Base-by-base conservation (phyloP, 1,140 invertebrate species). In the Drosophila teissieri region DNA sequence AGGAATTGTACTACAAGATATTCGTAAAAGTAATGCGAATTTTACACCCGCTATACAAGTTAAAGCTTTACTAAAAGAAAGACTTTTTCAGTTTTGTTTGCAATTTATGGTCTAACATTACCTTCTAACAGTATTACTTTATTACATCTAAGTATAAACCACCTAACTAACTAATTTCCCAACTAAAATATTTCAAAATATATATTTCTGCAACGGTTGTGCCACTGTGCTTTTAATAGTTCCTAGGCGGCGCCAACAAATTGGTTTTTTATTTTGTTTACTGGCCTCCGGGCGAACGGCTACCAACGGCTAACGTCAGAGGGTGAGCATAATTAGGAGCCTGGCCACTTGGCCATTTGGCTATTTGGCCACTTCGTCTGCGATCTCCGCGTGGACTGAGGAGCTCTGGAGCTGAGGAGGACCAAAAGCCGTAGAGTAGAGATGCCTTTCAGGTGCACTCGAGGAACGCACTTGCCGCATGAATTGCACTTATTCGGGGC, bases 401-500 rank as follows among this genome's bases (percentile, higher is more conserved):
- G 19, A 19, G 19, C 2, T 19, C 1, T 2, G 19, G 19, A 19
- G 19, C 19, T 19, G 24, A 15, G 42, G 24, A n/a, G 3, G 31
- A 53, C n/a, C 14, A 24, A 34, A 61, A n/a, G 40, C 31, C 17
- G 11, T 17, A 19, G 12, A 37, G n/a, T 17, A 19, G 8, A 37
- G 46, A 37, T 68, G 60, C 37, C 60, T 51, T 68, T 73, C 57
- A 74, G 57, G 46, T 75, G 49, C 74, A 69, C 63, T 61, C 65
- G 55, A 68, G 63, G 40, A 53, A 78, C 52, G 48, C 70, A 83
- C 64, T 84, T 84, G 76, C 64, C 67, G 37, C 68, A 81, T 85
- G 82, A 85, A 77, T 85, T 85, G 80, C 80, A 80, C 58, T 74
- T 82, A 83, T 54, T 83, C 39, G 58, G 37, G 62, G 45, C 45